These are phyloP conservation scores for Eupsilia transversa DNA, from an alignment of 2,888 invertebrate genomes.

Conservation along the genomic window DNA sequence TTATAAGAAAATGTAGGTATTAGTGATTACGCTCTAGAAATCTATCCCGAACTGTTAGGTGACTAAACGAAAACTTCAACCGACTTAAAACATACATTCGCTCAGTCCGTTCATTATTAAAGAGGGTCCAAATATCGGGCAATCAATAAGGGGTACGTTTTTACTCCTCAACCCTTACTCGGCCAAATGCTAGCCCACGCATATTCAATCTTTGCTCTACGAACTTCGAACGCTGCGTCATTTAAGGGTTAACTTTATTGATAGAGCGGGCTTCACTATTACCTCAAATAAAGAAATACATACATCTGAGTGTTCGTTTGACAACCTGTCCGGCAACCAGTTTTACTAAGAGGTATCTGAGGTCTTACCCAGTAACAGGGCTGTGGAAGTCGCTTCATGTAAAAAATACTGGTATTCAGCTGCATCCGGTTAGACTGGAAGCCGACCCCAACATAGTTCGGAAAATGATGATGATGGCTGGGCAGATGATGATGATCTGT, in stretches of 20 bases:
- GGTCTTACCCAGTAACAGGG: too few species aligned
- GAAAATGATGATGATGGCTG: too few species aligned
- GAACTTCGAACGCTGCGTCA: not conserved
- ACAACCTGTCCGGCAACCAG: too few species aligned
- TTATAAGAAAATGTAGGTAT: not conserved
- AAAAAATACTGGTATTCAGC: too few species aligned
- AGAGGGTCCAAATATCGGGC: conserved; percentile 33
- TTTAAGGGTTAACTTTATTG: not conserved
- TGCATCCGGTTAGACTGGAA: too few species aligned
- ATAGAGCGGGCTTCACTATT: not conserved
- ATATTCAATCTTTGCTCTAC: conserved; percentile 24
- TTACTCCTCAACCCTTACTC: conserved; percentile 31
- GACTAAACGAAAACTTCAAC: conserved; percentile 14
- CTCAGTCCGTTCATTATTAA: conserved; percentile 37
- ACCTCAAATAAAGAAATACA: not conserved
- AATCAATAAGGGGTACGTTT: conserved; percentile 41
- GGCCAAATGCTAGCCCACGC: conserved; percentile 7
- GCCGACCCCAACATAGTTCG: too few species aligned
- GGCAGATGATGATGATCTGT: too few species aligned
- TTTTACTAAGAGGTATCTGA: too few species aligned
- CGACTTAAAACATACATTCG: conserved; percentile 18
- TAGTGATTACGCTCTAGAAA: not conserved
- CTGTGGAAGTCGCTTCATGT: too few species aligned
- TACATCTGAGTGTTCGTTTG: not conserved
- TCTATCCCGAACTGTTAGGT: not conserved